These are phyloP conservation scores for Clarias magur DNA, from an alignment of 2,113 vertebrate species.

Conservation along the genomic window DNA sequence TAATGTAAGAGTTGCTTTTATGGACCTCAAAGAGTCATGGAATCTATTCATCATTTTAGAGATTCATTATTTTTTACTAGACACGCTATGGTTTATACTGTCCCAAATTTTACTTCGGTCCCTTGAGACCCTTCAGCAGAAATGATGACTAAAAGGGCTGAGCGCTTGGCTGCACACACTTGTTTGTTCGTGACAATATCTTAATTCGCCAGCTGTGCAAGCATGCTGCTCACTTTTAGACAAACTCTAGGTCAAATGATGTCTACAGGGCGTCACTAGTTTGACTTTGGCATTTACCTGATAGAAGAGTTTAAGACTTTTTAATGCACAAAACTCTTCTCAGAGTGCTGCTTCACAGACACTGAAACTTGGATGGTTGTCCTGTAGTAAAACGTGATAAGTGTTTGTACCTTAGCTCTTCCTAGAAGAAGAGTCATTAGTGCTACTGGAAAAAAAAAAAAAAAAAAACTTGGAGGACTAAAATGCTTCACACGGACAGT, in stretches of 20 bases:
- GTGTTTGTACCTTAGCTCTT: not conserved
- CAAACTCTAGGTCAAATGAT: not conserved
- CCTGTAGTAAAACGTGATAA: not conserved
- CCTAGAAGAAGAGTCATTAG: not conserved
- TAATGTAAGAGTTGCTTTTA: not conserved
- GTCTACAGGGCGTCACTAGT: not conserved
- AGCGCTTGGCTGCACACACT: not conserved
- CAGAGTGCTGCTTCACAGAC: not conserved
- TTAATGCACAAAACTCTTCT: not conserved
- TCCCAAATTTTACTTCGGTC: not conserved
- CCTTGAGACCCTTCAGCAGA: not conserved
- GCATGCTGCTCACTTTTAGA: not conserved
- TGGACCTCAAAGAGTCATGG: not conserved
- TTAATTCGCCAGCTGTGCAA: not conserved
- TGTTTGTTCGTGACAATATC: not conserved
- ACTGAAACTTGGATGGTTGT: not conserved
- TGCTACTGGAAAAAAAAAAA: not conserved
- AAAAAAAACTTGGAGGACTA: not conserved
- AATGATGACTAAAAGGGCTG: constrained; percentile 8
- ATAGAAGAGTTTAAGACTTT: not conserved
- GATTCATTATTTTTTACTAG: not conserved
- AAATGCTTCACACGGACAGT: not conserved
- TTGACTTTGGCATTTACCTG: not conserved
- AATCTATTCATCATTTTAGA: not conserved
- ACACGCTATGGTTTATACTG: not conserved